phyloP scores from a whole-genome alignment of 2,113 vertebrate species.

The Phocoena phocoena region DNA sequence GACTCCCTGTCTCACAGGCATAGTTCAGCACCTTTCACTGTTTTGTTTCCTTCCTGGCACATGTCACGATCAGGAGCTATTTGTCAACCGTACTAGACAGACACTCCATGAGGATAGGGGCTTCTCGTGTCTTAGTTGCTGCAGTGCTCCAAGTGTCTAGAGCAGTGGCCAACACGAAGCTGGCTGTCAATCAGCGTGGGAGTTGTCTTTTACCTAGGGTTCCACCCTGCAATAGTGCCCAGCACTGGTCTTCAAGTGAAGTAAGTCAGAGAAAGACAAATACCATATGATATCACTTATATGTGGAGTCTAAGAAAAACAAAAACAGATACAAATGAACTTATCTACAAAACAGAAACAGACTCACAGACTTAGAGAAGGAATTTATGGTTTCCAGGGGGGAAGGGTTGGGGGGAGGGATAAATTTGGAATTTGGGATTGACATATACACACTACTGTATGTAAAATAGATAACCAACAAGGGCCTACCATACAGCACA shows the following conservation, averaged over 20 bases:
- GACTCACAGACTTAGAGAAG: background rate
- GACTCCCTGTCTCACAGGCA: background rate
- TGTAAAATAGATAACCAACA: background rate
- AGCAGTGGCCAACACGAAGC: background rate
- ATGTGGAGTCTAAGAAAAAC: background rate
- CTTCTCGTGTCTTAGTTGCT: fast-evolving
- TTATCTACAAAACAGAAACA: background rate
- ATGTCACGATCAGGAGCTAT: background rate
- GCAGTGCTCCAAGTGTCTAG: fast-evolving
- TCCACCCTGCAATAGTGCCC: background rate
- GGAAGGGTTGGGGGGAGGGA: background rate
- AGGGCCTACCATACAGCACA: background rate
- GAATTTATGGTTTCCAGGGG: background rate
- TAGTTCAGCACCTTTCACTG: background rate
- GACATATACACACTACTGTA: background rate
- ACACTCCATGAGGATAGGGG: background rate
- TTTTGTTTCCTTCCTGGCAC: background rate
- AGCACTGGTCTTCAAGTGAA: background rate
- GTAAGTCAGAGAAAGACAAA: background rate
- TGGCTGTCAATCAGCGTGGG: background rate
- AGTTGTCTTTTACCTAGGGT: background rate
- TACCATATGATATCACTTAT: background rate
- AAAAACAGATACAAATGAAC: background rate
- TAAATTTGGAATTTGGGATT: background rate
- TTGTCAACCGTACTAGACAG: too few relatives aligned